Percentiles rank a stretch among this genome's conserved stretches.
Evolutionary conservation across 2,113 vertebrate genomes (phyloP).

Genomic region (Calyptomena viridis): DNA sequence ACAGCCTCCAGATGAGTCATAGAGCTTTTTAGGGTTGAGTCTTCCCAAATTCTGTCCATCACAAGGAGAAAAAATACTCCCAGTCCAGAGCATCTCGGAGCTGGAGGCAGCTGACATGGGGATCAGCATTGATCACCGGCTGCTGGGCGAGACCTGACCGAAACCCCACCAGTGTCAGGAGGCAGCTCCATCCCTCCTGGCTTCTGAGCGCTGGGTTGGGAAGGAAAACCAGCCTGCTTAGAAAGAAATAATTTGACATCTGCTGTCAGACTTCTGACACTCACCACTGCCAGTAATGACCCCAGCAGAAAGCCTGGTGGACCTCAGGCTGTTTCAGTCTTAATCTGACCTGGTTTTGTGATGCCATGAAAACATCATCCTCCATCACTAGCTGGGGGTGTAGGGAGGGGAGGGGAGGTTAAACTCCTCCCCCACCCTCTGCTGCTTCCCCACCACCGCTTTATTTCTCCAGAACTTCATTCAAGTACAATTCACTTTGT

Average conservation of each 20-base stretch:
- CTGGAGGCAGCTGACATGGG: background rate
- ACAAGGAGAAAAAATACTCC: background rate
- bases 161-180: background rate
- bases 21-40: background rate
- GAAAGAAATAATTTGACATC: background rate
- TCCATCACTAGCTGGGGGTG: background rate
- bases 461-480: background rate
- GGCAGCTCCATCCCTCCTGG: background rate
- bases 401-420: background rate
- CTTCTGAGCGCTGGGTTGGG: background rate
- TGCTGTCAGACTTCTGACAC: background rate
- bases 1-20: background rate
- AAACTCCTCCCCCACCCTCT: background rate
- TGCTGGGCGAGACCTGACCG: background rate
- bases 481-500: background rate
- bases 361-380: background rate
- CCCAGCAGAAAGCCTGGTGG: background rate
- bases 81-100: background rate
- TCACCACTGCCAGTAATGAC: fast-evolving
- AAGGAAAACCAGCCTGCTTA: background rate
- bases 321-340: background rate
- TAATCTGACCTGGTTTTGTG: background rate
- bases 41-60: background rate
- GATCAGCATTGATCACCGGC: background rate
- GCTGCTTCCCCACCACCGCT: fast-evolving